Percentiles rank a stretch among this genome's conserved stretches.
These are phyloP conservation scores for Pachymerium ferrugineum DNA, from an alignment of 2,888 invertebrate genomes.

Conservation along the genomic window DNA sequence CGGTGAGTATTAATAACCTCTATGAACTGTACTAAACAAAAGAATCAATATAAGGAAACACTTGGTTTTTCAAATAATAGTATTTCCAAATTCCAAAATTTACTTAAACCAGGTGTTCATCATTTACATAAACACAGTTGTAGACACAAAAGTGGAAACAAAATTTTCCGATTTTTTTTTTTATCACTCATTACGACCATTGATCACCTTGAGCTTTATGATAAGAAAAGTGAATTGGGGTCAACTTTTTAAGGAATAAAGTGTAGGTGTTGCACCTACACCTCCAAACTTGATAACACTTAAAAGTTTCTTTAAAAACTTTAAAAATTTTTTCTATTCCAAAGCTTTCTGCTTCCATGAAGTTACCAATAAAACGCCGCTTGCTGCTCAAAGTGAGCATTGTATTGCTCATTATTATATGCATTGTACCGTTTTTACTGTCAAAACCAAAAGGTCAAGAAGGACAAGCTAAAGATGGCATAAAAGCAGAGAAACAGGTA, in stretches of 20 bases:
- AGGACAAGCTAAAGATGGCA: slow-evolving; percentile 26
- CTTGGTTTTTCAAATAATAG: too few relatives aligned
- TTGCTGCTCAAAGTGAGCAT: slow-evolving; percentile 37
- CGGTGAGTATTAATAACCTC: background rate
- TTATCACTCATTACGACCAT: too few relatives aligned
- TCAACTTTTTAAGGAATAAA: too few relatives aligned
- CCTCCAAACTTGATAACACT: background rate
- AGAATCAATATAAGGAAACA: too few relatives aligned
- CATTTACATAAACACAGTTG: too few relatives aligned
- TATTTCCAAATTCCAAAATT: too few relatives aligned
- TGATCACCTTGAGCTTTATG: too few relatives aligned
- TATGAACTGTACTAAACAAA: background rate
- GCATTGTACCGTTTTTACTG: slow-evolving; percentile 38
- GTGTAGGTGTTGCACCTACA: too few relatives aligned
- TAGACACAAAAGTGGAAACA: too few relatives aligned
- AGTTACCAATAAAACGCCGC: slow-evolving; percentile 35
- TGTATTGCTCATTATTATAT: slow-evolving; percentile 35
- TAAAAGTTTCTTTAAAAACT: background rate
- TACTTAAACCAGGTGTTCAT: too few relatives aligned
- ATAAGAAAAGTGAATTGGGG: too few relatives aligned
- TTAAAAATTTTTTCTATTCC: background rate
- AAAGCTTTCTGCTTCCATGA: slow-evolving; percentile 33
- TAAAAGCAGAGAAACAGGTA: slow-evolving; percentile 31
- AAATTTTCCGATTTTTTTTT: too few relatives aligned
- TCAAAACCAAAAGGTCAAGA: slow-evolving; percentile 38